A percentile compares a stretch with the other conserved stretches of the same genome.
Conservation (phyloP, 1,140 invertebrate species). For the Piezodorus guildinii region DNA sequence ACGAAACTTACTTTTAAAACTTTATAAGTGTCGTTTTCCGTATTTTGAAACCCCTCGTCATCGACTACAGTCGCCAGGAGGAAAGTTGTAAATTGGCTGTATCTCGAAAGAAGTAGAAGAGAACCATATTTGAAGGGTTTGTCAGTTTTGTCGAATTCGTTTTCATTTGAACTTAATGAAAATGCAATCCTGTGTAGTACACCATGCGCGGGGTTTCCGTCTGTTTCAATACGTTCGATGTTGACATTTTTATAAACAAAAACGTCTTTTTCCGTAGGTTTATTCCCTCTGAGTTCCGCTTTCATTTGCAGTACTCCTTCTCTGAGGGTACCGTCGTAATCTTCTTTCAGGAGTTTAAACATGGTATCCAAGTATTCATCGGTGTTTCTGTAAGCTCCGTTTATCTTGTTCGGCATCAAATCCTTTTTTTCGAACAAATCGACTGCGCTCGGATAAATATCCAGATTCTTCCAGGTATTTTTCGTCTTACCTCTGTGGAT, state of each 20-base stretch:
- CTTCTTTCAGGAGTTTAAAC: constrained; percentile 40
- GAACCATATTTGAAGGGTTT: constrained; percentile 58
- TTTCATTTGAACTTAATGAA: constrained; percentile 19
- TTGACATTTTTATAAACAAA: neutral
- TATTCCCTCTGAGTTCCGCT: constrained; percentile 9
- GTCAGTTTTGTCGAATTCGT: constrained; percentile 32
- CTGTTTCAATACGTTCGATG: constrained; percentile 35
- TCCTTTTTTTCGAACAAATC: neutral
- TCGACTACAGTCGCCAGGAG: constrained; percentile 36
- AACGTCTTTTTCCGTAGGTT: neutral
- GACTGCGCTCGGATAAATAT: neutral
- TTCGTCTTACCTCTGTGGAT: too few species aligned
- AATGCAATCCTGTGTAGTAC: constrained; percentile 25
- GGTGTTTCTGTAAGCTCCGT: constrained; percentile 31
- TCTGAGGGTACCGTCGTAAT: constrained; percentile 36
- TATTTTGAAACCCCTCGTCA: constrained; percentile 44
- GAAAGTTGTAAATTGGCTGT: constrained; percentile 49
- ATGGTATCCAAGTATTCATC: constrained; percentile 41
- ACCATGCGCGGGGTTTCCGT: constrained; percentile 37
- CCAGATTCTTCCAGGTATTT: too few species aligned
- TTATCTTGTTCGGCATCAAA: neutral
- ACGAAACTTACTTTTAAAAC: constrained; percentile 36
- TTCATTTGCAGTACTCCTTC: constrained; percentile 31
- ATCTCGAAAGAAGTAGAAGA: constrained; percentile 52
- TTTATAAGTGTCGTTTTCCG: constrained; percentile 39